A percentile compares a stretch with the other conserved stretches of the same genome.
These are phyloP conservation scores for Scomber japonicus DNA, from an alignment of 2,113 vertebrate genomes.

Conservation along the genomic window DNA sequence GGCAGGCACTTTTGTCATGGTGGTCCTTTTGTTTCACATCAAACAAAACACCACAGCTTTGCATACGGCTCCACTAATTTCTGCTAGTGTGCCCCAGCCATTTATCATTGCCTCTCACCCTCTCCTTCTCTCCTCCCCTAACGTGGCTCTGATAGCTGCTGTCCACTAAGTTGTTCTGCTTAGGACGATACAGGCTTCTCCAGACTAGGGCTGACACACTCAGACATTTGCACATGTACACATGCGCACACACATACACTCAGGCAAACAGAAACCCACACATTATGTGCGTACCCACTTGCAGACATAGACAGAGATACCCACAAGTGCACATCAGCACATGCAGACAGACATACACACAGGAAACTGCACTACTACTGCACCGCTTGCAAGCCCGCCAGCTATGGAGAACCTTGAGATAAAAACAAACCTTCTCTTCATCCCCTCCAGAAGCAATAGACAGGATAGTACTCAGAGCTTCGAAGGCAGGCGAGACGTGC, in stretches of 20 bases:
- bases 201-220: conserved; percentile 63
- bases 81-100: conserved; percentile 80
- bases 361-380: conserved; percentile 62
- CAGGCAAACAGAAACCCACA: conserved; percentile 12
- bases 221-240: conserved; percentile 12
- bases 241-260: conserved; percentile 16
- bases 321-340: conserved; percentile 1
- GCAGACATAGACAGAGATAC: conserved; percentile 9
- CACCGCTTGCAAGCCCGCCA: conserved; percentile 69
- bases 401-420: conserved; percentile 82
- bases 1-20: conserved; percentile 85
- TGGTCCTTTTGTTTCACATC: conserved; percentile 86
- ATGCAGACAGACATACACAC: conserved; percentile 36
- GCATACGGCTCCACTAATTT: conserved; percentile 85
- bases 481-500: conserved; percentile 52
- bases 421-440: conserved; percentile 76
- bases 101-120: conserved; percentile 81
- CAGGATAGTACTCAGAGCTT: conserved; percentile 59
- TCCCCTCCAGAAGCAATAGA: conserved; percentile 73
- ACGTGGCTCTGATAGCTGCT: conserved; percentile 74
- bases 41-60: conserved; percentile 85
- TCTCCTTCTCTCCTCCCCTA: conserved; percentile 69
- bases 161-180: conserved; percentile 73
- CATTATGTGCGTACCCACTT: conserved; percentile 22
- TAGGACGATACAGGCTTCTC: conserved; percentile 69